Base-by-base conservation (phyloP, 2,797 vertebrate species). In the Pterois miles region DNA sequence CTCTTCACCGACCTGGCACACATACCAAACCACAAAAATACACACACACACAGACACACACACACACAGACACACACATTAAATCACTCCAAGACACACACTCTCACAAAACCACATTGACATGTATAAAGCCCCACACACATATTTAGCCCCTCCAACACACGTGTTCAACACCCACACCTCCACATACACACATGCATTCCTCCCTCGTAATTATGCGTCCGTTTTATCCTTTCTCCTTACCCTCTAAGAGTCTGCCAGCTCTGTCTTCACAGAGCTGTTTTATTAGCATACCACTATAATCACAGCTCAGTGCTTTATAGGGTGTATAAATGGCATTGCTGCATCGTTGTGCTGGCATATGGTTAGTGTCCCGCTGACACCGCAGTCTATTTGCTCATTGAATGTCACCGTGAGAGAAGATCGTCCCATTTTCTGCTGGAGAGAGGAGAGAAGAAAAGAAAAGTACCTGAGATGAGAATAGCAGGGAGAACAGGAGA, bases 241-340 rank as follows among this genome's bases (percentile, higher is more conserved):
- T 74, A 58, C 82, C 80, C 84, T 89, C 75, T 76, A 67, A 52
- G 29, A 64, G 81, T 82, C 65, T 83, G 80, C 86, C 80, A 87
- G 71, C 75, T 71, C 79, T 22, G 50, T 88, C 87, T 83, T 85
- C 78, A 84, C 81, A 82, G 78, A 79, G 66, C 82, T 52, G 82
- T 82, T 91, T 92, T 90, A 92, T 90, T 91, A 89, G 89, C 91
- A 77, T 76, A 71, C 82, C 34, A 22, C 80, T 71, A 84, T 89
- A 86, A 91, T 91, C 83, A 86, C 88, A 85, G 89, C 84, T 89
- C 87, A 89, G 87, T 25, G 75, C 81, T 92, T 91, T 87, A 91
- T 84, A 75, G 83, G 71, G 74, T 81, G 76, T 78, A 86, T 83
- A 88, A 89, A 89, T 81, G 88, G 86, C 82, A 80, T 54, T 31